A percentile compares a stretch with the other conserved stretches of the same genome.
Conservation (phyloP, 2,888 invertebrate species). For the Ophion costatus region DNA sequence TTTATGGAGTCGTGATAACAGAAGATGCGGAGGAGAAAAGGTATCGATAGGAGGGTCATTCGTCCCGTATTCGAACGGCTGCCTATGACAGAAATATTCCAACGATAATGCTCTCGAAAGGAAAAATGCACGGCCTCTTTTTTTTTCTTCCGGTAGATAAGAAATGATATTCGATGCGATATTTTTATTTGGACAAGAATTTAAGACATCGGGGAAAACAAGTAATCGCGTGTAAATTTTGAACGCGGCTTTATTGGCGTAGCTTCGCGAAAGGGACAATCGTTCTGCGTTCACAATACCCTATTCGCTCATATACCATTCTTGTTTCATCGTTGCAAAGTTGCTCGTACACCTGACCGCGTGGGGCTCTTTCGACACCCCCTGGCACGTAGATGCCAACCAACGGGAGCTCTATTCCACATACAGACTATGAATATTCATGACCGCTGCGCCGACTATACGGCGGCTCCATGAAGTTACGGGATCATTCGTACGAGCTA, state of each 20-base stretch:
- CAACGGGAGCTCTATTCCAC: conserved; percentile 24
- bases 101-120: conserved; percentile 7
- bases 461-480: conserved; percentile 51
- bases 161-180: neutral
- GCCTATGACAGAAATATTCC: conserved; percentile 19
- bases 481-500: conserved; percentile 44
- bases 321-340: neutral
- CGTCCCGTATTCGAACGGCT: conserved; percentile 13
- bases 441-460: conserved; percentile 30
- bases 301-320: neutral
- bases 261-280: too few relatives aligned
- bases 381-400: neutral
- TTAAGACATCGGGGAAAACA: too few relatives aligned
- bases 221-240: too few relatives aligned
- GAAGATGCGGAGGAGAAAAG: conserved; percentile 15
- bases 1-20: conserved; percentile 32
- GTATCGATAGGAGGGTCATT: conserved; percentile 14
- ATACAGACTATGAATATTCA: conserved; percentile 52
- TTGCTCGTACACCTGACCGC: neutral
- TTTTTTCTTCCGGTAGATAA: neutral
- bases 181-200: too few relatives aligned
- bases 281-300: too few relatives aligned
- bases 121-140: neutral
- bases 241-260: too few relatives aligned
- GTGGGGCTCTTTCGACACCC: neutral